Evolutionary conservation across 2,888 invertebrate species (phyloP), one percentile per base, ranked within the genome.

Genomic region (Hypomecis atomaria): DNA sequence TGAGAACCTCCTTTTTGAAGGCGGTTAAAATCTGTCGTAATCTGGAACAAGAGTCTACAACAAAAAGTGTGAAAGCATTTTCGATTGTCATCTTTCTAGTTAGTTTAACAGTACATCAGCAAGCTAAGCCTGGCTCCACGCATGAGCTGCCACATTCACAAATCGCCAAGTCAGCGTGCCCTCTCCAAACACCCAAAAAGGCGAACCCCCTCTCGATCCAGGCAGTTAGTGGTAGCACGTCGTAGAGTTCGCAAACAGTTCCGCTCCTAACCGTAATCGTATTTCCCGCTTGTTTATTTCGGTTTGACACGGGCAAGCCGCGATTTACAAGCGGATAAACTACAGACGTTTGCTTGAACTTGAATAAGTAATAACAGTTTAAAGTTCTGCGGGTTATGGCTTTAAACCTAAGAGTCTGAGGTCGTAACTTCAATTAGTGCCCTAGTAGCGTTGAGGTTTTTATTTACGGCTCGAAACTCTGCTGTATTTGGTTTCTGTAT

Each of bases 171-270:
- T 65, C 69, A 62, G 67, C 61, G 49, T 23, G 59, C 50, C 67
- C 69, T 71, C 69, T 72, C 64, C 72, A 77, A 71, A 66, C 66
- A 61, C 36, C 50, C 59, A 58, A 56, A 54, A 62, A 62, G 59
- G 59, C 53, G 59, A 59, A 55, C 55, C 60, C 54, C 49, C 37
- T 61, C 47, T 47, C 55, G 62, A 59, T 55, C 59, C 36, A 42
- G 52, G 59, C 54, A 63, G 55, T 55, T 54, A 59, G 64, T 52
- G 56, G 48, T 38, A 76, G 74, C 77, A 85, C 84, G 84, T 85
- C 72, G 78, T 69, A 73, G 79, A 81, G 83, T 87, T 86, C 82
- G 89, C 85, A 88, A 89, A 88, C 88, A 89, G 82, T 84, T 84
- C 80, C 81, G 82, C 76, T 79, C 78, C 78, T 73, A 75, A 75